phyloP scores from a whole-genome alignment of 2,888 invertebrate species.

The Acrocyrtus sp. region DNA sequence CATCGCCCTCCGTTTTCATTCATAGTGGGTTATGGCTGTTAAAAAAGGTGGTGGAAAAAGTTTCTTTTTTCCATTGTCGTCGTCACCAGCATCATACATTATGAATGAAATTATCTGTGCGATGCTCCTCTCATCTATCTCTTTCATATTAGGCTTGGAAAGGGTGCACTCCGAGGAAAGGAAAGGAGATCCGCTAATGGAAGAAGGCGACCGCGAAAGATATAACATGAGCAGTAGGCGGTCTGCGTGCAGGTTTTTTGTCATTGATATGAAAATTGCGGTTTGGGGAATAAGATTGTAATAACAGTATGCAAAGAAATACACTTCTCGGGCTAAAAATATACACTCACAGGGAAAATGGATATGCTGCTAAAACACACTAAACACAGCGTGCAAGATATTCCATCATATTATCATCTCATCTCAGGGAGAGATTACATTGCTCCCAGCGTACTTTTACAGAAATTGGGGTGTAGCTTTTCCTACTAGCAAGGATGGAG shows the following conservation, averaged over 20 bases:
- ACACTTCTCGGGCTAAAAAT: neutral
- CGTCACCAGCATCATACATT: constrained; percentile 26
- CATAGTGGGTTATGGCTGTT: neutral
- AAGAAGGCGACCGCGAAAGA: constrained; percentile 29
- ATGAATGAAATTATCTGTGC: constrained; percentile 50
- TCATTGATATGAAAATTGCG: constrained; percentile 52
- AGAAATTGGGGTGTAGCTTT: neutral
- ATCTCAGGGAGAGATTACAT: constrained; percentile 5
- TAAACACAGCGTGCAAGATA: neutral
- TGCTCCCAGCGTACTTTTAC: constrained; percentile 8
- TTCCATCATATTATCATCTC: constrained; percentile 2
- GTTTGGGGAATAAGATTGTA: constrained; percentile 35
- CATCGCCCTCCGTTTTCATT: constrained; percentile 15
- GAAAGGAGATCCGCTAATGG: constrained; percentile 29
- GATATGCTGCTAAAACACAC: neutral
- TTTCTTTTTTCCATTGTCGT: neutral
- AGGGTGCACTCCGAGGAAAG: constrained; percentile 18
- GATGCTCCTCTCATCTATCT: constrained; percentile 22
- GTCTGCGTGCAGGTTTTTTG: constrained; percentile 23
- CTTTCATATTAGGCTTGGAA: constrained; percentile 16
- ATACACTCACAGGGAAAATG: neutral
- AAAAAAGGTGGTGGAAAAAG: neutral
- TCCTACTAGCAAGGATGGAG: constrained; percentile 2
- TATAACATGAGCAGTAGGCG: constrained; percentile 43
- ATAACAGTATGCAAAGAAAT: neutral